Percentiles rank a stretch among this genome's conserved stretches.
Evolutionary conservation across 1,140 invertebrate genomes (phyloP).

Genomic region (Myzus persicae): DNA sequence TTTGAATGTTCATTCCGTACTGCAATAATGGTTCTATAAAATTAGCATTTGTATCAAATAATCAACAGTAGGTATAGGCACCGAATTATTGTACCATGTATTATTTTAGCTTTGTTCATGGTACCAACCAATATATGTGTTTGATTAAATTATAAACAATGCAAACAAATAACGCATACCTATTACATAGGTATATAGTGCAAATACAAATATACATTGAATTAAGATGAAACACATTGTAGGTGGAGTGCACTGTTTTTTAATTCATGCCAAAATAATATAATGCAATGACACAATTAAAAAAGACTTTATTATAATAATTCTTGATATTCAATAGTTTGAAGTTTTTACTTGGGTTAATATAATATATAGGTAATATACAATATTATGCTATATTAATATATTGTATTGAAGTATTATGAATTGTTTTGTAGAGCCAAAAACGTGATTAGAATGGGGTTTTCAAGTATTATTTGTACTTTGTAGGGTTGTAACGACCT

Average conservation of each 20-base stretch:
- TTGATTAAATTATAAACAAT: neutral
- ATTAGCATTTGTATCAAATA: neutral
- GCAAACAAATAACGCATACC: neutral
- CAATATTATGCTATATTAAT: neutral
- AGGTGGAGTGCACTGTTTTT: neutral
- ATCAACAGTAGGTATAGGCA: neutral
- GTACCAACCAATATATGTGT: neutral
- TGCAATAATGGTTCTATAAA: neutral
- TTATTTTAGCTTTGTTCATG: neutral
- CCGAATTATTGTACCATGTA: neutral
- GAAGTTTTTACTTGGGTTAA: neutral
- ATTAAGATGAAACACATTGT: neutral
- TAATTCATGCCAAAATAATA: neutral
- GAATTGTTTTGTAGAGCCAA: neutral
- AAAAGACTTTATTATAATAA: neutral
- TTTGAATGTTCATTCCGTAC: neutral
- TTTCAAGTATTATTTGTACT: neutral
- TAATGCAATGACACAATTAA: neutral
- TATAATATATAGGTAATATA: neutral
- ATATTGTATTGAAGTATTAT: neutral
- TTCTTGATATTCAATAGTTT: neutral
- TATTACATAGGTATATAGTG: rapidly evolving
- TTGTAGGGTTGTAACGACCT: neutral
- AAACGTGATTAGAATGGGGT: neutral
- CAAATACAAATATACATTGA: neutral